Base-by-base conservation (phyloP, 1,140 invertebrate genomes). In the Drosophila chauvacae region DNA sequence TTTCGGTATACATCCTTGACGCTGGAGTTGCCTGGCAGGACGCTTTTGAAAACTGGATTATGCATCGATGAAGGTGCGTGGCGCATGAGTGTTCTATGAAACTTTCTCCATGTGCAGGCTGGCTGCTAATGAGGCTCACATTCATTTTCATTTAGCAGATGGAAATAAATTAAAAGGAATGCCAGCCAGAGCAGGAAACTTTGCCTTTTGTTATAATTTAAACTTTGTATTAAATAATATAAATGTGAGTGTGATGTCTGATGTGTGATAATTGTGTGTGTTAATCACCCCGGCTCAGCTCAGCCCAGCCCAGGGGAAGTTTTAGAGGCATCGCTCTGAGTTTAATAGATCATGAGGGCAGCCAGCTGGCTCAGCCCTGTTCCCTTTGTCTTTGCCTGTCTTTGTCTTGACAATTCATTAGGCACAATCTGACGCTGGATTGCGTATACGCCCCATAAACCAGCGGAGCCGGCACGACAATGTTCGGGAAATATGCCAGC, bases 381-480 rank as follows among this genome's bases (percentile, higher is more conserved):
- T 23, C 35, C 37, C 4, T 51, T 65, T 47, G 55, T 64, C 63
- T 41, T 13, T 16, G 33, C 42, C 37, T 23, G 41, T 3, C 39
- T 57, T 65, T 47, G 55, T 64, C 63, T 47, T 70, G 80, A 70
- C 80, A 78, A 70, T 44, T 64, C 77, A 66, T 84, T 63, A 66
- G 60, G 56, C 41, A 41, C 53, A 51, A 64, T 56, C 55, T 61
- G 44, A 57, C 72, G 70, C 55, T 73, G 80, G 83, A 90, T 85
- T 88, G 72, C 84, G 53, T 64, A 85, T 90, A 90, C 75, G 85
- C 85, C 61, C 64, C 85, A 85, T 90, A 90, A 90, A 90, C 66
- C 70, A 47, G 62, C 47, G 70, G 51, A 90, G 71, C 73, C 42
- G 47, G 42, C 56, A 76, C 64, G 50, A 87, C 85, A 81, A 84